Evolutionary conservation across 1,140 invertebrate species (phyloP), one percentile per base, ranked within the genome.

Genomic region (Plectrocnemia conspersa): DNA sequence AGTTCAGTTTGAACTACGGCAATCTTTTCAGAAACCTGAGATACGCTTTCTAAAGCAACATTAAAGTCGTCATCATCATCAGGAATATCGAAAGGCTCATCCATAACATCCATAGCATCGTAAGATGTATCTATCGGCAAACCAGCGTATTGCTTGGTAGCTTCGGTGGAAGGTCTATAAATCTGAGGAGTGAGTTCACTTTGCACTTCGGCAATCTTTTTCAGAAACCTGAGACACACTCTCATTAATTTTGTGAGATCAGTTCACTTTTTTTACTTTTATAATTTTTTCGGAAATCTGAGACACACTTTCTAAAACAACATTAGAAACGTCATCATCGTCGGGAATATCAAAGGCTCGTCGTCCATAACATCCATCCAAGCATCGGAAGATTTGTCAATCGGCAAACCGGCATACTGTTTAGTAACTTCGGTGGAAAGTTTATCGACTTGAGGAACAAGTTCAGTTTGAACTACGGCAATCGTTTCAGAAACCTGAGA

Each of bases 291-390:
- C 35, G 7, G 7, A 16, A 38, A 38, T 7, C 13, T 38, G 35
- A 38, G 35, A 15, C 11, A 16, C 38, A 16, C 16, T 22, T 44
- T 44, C 22, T 19, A 7, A 29, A 29, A 13, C 13, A 13, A 13
- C 36, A 2, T 3, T 27, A 36, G 21, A n/a, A 42, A 42, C 15
- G 15, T 40, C 13, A 13, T 69, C 65, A 9, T 73, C 70, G 38
- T 72, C 69, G n/a, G 68, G 68, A 3, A 77, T 70, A 13, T 64
- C 64, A 54, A 79, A 74, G 42, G 75, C 70, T 60, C 18, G n/a
- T 78, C 73, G 56, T 80, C 77, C 35, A 80, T 56, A 41, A 77
- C 69, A 64, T 71, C 66, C 65, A 79, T 72, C 71, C 75, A 79
- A 10, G 70, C 60, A 52, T 70, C 72, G 21, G 69, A 68, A 5